phyloP scores from a whole-genome alignment of 2,797 vertebrate genomes.

The Chaunax sp. region DNA sequence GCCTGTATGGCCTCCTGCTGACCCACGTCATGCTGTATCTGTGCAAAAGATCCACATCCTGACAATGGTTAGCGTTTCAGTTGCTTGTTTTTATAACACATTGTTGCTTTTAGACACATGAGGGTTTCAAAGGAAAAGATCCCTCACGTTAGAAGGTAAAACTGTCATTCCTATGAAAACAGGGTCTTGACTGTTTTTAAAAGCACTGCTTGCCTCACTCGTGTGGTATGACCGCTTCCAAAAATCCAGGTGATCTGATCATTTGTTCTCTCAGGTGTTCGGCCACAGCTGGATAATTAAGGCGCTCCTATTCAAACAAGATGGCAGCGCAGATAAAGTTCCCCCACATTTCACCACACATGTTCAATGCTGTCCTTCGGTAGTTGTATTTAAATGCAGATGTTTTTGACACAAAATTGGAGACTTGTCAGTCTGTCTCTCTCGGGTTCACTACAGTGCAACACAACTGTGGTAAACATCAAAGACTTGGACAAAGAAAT shows the following conservation, averaged over 20 bases:
- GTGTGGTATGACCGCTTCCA: conserved; percentile 43
- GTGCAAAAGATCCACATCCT: conserved; percentile 7
- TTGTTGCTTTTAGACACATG: conserved; percentile 34
- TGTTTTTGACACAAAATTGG: conserved; percentile 68
- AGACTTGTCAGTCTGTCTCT: conserved; percentile 34
- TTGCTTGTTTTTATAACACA: conserved; percentile 18
- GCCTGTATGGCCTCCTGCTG: conserved; percentile 22
- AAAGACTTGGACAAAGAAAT: conserved; percentile 61
- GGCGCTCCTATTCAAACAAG: conserved; percentile 10
- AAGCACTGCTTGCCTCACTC: conserved; percentile 51
- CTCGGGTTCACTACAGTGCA: conserved; percentile 39
- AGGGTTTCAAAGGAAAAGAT: conserved; percentile 23
- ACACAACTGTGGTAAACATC: conserved; percentile 70
- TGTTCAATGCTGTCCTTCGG: conserved; percentile 34
- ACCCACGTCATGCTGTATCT: conserved; percentile 25
- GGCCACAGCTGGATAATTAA: conserved; percentile 21
- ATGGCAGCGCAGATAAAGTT: conserved; percentile 20
- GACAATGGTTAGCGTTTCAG: conserved; percentile 14
- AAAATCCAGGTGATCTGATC: conserved; percentile 47
- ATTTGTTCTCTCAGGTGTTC: conserved; percentile 34
- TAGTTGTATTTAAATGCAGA: conserved; percentile 65
- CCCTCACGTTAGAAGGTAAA: conserved; percentile 41
- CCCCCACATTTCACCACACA: conserved; percentile 36
- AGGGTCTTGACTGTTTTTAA: conserved; percentile 46
- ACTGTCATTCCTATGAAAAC: conserved; percentile 62